Evolutionary conservation across 2,797 vertebrate species (phyloP).

Genomic region (Streptopelia turtur): DNA sequence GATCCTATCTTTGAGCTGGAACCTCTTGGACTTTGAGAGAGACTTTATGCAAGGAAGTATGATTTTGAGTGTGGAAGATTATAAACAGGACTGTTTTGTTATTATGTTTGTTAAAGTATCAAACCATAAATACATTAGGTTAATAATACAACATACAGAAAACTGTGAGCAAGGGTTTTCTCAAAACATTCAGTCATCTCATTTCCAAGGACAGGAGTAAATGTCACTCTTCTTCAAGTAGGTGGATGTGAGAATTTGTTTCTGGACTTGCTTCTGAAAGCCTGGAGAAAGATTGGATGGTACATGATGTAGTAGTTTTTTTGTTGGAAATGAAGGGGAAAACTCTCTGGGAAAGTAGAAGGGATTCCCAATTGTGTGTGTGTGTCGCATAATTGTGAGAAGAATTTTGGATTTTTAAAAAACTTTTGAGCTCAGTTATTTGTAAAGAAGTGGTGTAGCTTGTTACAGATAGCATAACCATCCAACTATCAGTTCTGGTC

Average conservation of each 20-base stretch:
- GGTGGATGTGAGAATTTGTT: neutral
- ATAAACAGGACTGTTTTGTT: neutral
- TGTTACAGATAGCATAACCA: neutral
- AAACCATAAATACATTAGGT: accelerated
- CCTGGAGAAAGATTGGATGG: neutral
- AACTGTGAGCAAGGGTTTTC: neutral
- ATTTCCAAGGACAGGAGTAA: neutral
- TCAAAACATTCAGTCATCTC: neutral
- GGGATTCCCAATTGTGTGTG: neutral
- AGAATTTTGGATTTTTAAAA: neutral
- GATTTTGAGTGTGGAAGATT: neutral
- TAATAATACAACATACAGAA: neutral
- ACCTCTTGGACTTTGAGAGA: neutral
- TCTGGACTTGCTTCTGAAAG: neutral
- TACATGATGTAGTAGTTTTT: neutral
- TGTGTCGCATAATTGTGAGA: neutral
- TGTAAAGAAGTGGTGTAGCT: neutral
- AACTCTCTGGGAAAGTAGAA: neutral
- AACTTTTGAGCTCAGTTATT: neutral
- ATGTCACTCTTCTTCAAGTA: neutral
- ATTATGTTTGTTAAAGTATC: neutral
- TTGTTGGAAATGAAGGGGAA: neutral
- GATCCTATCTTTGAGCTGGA: neutral
- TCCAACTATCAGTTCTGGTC: neutral
- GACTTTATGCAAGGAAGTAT: neutral